Conservation (phyloP, 1,140 invertebrate genomes). For the Limonius californicus region DNA sequence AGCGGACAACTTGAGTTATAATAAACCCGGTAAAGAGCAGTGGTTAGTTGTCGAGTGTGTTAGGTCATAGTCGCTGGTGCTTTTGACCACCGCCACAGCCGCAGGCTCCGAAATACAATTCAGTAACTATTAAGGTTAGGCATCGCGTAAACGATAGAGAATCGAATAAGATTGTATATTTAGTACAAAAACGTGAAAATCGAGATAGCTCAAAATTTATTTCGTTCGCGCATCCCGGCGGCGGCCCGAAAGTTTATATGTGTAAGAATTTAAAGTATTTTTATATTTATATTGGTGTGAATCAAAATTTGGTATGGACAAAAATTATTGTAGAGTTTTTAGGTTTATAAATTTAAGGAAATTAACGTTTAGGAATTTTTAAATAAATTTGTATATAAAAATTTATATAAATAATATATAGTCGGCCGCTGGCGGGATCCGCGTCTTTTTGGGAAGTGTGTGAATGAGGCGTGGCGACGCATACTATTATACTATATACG, state of each 20-base stretch:
- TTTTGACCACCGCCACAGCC: conserved; percentile 35
- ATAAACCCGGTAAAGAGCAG: conserved; percentile 24
- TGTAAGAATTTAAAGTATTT: conserved; percentile 51
- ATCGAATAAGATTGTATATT: conserved; percentile 51
- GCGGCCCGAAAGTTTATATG: conserved; percentile 44
- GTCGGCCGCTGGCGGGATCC: conserved; percentile 28
- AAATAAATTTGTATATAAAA: conserved; percentile 50
- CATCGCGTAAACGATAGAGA: conserved; percentile 44
- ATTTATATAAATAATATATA: conserved; percentile 49
- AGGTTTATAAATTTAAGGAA: conserved; percentile 47
- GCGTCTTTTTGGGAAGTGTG: conserved; percentile 38
- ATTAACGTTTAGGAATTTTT: conserved; percentile 50
- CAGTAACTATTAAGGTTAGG: conserved; percentile 46
- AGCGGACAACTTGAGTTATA: conserved; percentile 24
- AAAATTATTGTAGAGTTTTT: conserved; percentile 47
- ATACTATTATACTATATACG: conserved; percentile 48
- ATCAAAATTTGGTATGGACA: conserved; percentile 49
- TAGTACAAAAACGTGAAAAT: conserved; percentile 47
- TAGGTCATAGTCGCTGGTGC: conserved; percentile 43
- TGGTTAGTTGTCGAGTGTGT: conserved; percentile 42
- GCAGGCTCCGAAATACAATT: conserved; percentile 39
- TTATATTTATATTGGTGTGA: conserved; percentile 52
- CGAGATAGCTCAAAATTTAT: conserved; percentile 50
- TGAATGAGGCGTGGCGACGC: conserved; percentile 47
- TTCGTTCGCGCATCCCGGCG: conserved; percentile 25